These are phyloP conservation scores for Theropithecus gelada DNA, from an alignment of 2,113 vertebrate genomes.

Conservation along the genomic window DNA sequence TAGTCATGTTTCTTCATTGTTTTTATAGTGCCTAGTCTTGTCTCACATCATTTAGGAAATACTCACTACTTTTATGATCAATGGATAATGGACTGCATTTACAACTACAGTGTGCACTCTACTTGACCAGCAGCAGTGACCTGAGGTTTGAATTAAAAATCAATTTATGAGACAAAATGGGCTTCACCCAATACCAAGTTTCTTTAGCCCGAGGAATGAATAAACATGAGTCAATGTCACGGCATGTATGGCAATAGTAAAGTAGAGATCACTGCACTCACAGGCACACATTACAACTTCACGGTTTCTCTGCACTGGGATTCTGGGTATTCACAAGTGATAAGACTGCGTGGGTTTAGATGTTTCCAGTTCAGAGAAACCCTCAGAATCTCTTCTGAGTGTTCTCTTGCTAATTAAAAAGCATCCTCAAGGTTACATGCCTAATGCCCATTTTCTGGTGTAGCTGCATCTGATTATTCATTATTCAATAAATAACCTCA, in stretches of 20 bases:
- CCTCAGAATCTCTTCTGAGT: neutral
- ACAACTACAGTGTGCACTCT: neutral
- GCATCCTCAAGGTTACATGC: neutral
- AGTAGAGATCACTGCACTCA: neutral
- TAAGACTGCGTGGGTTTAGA: neutral
- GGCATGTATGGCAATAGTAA: too few species aligned
- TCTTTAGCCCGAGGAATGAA: neutral
- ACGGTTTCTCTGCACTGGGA: neutral
- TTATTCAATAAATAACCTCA: neutral
- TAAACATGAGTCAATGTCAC: neutral
- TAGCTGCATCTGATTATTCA: neutral
- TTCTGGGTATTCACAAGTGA: neutral
- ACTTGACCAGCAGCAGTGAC: neutral
- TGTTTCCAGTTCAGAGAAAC: neutral
- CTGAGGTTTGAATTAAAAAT: neutral
- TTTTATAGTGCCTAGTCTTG: neutral
- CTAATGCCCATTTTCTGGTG: neutral
- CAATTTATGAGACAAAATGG: neutral
- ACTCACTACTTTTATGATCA: neutral
- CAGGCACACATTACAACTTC: neutral
- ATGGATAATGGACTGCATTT: neutral
- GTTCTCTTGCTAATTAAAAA: neutral
- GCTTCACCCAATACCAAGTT: neutral
- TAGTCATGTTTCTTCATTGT: neutral
- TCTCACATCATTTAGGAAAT: neutral